Evolutionary conservation across 2,113 vertebrate genomes (phyloP), one percentile per base, ranked within the genome.

Genomic region (Mandrillus leucophaeus): DNA sequence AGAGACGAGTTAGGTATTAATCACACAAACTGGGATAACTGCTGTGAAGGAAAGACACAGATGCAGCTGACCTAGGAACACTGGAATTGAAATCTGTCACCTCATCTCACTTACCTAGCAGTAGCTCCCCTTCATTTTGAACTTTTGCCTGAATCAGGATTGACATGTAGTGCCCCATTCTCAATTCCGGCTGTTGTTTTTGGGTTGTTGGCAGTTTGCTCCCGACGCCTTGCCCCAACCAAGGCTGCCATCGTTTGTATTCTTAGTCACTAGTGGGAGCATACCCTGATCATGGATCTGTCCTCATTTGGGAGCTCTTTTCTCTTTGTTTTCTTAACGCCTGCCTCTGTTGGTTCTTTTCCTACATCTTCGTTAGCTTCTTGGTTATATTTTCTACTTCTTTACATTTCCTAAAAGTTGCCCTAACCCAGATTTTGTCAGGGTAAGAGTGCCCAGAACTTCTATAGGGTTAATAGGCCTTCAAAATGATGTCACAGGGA

Each of bases 391-490:
- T 96, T 94, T 76, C 38, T 92, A 22, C 43, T 90, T 43, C 35
- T 96, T 92, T 92, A 52, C 23, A 16, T 92, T 92, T 96, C 30
- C 45, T 91, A 59, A 84, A 76, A n/a, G 40, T 83, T 95, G 9
- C 57, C 25, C 76, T 94, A 89, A 82, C 38, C 17, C 35, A 59
- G 48, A 72, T 89, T 97, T 93, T 95, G 70, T 90, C 22, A 76
- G n/a, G 61, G 23, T 38, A 35, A 23, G 68, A 61, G 35, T 92
- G 50, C 52, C 43, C 27, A 45, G 59, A 38, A 32, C 20, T 78
- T 92, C 52, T 83, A 17, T 22, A 79, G 38, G 45, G 57, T 64
- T 38, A 45, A 13, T 61, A 52, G 50, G 30, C 32, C 68, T 70
- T 30, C 38, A 30, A 38, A n/a, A 3, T 16, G 72, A 5, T 38